Base-by-base conservation (phyloP, 2,113 vertebrate genomes). In the Sigmodon hispidus region DNA sequence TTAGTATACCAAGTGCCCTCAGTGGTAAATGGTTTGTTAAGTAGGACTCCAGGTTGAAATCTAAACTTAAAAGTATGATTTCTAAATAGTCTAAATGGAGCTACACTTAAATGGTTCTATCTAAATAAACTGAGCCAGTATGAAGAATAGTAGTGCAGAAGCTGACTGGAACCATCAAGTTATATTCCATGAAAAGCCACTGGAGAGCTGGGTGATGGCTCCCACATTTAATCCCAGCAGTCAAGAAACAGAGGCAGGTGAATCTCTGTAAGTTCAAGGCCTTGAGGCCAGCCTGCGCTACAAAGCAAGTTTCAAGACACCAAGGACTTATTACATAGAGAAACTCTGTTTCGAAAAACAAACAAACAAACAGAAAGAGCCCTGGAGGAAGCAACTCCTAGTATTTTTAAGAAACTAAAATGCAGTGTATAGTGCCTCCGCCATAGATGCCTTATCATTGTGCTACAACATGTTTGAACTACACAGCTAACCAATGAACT, bases 401-500 rank as follows among this genome's bases (percentile, higher is more conserved):
- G n/a, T 86, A 73, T 65, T 96, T 81, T 85, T 83, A 55, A 97
- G 91, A 31, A 83, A 29, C 13, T 96, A 95, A 98, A 97, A 92
- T 94, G 93, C 94, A 96, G 94, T 94, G 86, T 81, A 93, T 95
- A 94, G 92, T 95, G 86, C 97, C 91, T 97, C 92, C 80, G 81
- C 67, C 50, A 91, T 97, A 61, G 91, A 92, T 69, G 96, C 83
- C 87, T 95, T 86, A 89, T 94, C 94, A 91, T 98, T 93, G 50
- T 87, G 2, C 57, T 88, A 77, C 31, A 65, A 55, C 3, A 5
- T 86, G 36, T 94, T 90, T 43, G 48, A 24, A 75, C 65, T 87
- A 96, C 2, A 95, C 96, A 94, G 65, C 94, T 97, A 96, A 97
- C 96, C 96, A 97, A 96, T 97, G 93, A 98, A 90, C 43, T 48